Conservation (phyloP, 2,113 vertebrate genomes). For the Clarias gariepinus region DNA sequence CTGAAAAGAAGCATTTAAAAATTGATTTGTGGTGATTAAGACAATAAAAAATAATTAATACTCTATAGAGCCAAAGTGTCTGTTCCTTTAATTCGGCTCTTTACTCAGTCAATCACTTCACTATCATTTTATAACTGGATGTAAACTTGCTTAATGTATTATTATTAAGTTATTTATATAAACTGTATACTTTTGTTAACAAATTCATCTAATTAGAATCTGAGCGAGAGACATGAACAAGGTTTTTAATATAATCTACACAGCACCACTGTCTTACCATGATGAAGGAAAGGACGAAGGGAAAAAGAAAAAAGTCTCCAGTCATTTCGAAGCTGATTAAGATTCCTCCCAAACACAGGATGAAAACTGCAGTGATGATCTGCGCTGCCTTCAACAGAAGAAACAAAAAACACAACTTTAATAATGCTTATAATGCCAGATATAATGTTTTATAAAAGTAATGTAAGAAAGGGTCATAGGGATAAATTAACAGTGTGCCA, state of each 20-base stretch:
- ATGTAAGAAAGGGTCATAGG: not conserved
- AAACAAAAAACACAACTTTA: not conserved
- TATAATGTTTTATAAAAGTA: not conserved
- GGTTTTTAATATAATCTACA: not conserved
- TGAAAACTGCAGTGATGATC: slow-evolving; percentile 60
- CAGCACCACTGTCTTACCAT: slow-evolving; percentile 60
- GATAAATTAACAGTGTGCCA: not conserved
- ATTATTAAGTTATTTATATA: not conserved
- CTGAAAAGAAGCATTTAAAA: slow-evolving; percentile 50
- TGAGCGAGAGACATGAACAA: not conserved
- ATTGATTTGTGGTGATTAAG: not conserved
- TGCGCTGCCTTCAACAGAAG: slow-evolving; percentile 65
- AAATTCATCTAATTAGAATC: not conserved
- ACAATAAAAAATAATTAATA: not conserved
- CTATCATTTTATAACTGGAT: not conserved
- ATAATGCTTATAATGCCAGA: not conserved
- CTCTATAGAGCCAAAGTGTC: not conserved
- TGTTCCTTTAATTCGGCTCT: not conserved
- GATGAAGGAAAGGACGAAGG: slow-evolving; percentile 47
- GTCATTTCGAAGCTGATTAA: accelerated
- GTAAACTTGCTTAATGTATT: not conserved
- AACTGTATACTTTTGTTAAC: not conserved
- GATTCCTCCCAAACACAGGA: slow-evolving; percentile 56
- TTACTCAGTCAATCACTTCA: not conserved
- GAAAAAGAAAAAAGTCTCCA: accelerated